These are phyloP conservation scores for Calliphora vomitoria DNA, from an alignment of 2,888 invertebrate genomes.

Conservation along the genomic window DNA sequence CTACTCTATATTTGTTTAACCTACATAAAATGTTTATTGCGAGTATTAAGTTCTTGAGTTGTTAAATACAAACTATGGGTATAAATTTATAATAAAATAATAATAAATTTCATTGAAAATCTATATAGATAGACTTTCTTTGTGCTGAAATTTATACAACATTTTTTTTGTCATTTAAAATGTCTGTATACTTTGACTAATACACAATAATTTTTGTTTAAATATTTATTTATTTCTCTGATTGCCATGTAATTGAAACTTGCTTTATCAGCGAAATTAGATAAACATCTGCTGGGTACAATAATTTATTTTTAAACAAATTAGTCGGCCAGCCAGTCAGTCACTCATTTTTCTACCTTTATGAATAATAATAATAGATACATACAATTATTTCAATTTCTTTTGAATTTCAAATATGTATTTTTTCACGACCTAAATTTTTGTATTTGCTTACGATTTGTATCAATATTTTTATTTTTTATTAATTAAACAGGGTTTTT, in stretches of 20 bases:
- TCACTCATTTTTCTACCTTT: conserved; percentile 18
- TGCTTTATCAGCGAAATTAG: conserved; percentile 67
- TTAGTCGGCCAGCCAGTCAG: conserved; percentile 23
- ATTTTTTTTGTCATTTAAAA: conserved; percentile 4
- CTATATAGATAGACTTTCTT: conserved; percentile 1
- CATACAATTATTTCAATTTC: conserved; percentile 21
- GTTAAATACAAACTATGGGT: background rate
- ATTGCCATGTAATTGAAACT: conserved; percentile 35
- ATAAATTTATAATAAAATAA: background rate
- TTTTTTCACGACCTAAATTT: conserved; percentile 45
- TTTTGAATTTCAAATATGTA: conserved; percentile 22
- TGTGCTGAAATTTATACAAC: background rate
- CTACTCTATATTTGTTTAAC: conserved; percentile 15
- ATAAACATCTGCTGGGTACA: conserved; percentile 67
- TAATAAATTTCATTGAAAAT: conserved; percentile 9
- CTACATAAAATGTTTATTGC: conserved; percentile 10
- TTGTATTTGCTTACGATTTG: conserved; percentile 22
- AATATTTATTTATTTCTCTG: conserved; percentile 21
- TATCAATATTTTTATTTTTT: conserved; percentile 1
- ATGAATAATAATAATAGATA: conserved; percentile 25
- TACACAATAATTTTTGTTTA: background rate
- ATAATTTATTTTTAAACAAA: background rate
- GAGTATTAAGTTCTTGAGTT: conserved; percentile 13
- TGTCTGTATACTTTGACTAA: background rate
- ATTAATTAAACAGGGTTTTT: conserved; percentile 38